Conservation (phyloP, 1,140 invertebrate genomes). For the Drosophila mojavensis region DNA sequence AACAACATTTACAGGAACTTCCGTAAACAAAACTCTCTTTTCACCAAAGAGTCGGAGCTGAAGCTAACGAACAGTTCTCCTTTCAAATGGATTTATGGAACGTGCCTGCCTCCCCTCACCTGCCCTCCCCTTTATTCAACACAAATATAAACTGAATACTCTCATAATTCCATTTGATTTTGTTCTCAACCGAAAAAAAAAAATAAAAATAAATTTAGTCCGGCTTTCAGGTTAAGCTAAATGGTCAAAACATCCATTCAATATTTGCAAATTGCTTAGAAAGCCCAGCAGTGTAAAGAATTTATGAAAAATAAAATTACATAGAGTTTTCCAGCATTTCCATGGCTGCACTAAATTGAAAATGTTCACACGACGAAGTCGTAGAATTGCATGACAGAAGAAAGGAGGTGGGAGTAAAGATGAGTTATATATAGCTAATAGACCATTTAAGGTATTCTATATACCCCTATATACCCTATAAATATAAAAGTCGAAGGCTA, state of each 20-base stretch:
- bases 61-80: neutral
- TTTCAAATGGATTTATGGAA: neutral
- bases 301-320: neutral
- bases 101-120: too few relatives aligned
- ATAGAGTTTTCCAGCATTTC: constrained; percentile 32
- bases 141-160: neutral
- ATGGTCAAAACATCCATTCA: constrained; percentile 17
- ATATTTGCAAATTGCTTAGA: constrained; percentile 51
- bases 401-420: neutral
- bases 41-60: neutral
- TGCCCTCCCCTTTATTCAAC: neutral
- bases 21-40: neutral
- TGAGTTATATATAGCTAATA: neutral
- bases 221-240: neutral
- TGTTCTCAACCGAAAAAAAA: too few relatives aligned
- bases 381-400: neutral
- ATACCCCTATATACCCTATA: neutral
- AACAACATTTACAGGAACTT: neutral
- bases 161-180: neutral
- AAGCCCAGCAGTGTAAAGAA: constrained; percentile 43
- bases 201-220: too few relatives aligned
- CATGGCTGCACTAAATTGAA: constrained; percentile 59
- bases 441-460: neutral
- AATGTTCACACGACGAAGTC: constrained; percentile 48
- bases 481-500: neutral